These are phyloP conservation scores for Homarus gammarus DNA, from an alignment of 2,888 invertebrate genomes.

Conservation along the genomic window DNA sequence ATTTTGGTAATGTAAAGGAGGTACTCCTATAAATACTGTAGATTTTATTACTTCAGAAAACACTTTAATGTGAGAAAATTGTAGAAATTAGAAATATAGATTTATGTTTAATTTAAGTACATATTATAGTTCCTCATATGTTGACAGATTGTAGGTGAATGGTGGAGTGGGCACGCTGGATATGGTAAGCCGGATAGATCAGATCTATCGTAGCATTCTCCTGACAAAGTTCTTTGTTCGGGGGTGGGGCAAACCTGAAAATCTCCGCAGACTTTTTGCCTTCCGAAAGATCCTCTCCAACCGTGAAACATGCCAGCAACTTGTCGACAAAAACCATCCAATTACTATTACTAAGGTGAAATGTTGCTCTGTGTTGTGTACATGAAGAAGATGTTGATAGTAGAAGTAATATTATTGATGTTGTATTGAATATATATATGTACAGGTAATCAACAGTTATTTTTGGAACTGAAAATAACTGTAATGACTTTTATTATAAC, in stretches of 20 bases:
- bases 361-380: neutral
- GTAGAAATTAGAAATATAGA: too few relatives aligned
- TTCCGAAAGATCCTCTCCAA: conserved; percentile 92
- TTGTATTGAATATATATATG: too few relatives aligned
- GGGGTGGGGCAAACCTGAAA: conserved; percentile 97
- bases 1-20: too few relatives aligned
- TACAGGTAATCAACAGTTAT: too few relatives aligned
- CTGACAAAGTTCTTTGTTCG: conserved; percentile 95
- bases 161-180: conserved; percentile 5
- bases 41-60: too few relatives aligned
- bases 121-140: too few relatives aligned
- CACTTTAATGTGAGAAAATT: too few relatives aligned
- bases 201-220: conserved; percentile 88
- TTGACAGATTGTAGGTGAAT: neutral
- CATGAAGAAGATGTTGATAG: neutral
- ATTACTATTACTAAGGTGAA: conserved; percentile 91
- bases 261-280: conserved; percentile 92
- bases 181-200: conserved; percentile 79
- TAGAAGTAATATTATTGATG: conserved; percentile 8
- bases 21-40: too few relatives aligned
- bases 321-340: conserved; percentile 90
- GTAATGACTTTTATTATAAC: conserved; percentile 68
- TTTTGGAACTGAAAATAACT: too few relatives aligned
- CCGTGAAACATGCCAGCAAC: conserved; percentile 88
- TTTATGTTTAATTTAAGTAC: too few relatives aligned